These are phyloP conservation scores for Troglohyphantes excavatus DNA, from an alignment of 2,888 invertebrate genomes.

Conservation along the genomic window DNA sequence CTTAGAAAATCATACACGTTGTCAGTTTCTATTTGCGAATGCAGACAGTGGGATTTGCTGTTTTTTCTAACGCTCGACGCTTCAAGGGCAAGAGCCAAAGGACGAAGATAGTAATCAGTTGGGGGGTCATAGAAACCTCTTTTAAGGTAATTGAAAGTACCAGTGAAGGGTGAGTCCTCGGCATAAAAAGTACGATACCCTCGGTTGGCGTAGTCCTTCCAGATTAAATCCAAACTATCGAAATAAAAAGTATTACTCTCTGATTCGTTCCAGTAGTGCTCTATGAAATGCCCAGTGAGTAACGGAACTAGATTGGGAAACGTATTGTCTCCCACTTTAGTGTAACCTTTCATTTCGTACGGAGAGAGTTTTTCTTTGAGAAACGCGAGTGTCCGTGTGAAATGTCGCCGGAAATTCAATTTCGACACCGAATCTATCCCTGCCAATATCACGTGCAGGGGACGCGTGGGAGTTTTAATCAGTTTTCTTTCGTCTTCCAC, in stretches of 20 bases:
- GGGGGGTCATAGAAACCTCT: constrained; percentile 82
- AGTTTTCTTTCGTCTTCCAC: constrained; percentile 37
- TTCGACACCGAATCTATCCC: constrained; percentile 94
- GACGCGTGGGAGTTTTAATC: constrained; percentile 12
- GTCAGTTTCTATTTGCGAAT: constrained; percentile 48
- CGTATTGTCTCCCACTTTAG: constrained; percentile 84
- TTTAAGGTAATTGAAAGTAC: constrained; percentile 82
- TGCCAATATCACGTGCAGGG: constrained; percentile 88
- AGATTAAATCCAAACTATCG: constrained; percentile 81
- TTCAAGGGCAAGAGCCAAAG: constrained; percentile 82
- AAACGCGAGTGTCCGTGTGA: constrained; percentile 88
- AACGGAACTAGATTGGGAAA: constrained; percentile 82
- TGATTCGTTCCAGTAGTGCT: constrained; percentile 78
- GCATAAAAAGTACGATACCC: constrained; percentile 82
- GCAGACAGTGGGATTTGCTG: constrained; percentile 31
- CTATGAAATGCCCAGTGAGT: constrained; percentile 80
- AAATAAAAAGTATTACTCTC: constrained; percentile 77
- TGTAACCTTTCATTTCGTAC: constrained; percentile 89
- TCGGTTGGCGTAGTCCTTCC: constrained; percentile 81
- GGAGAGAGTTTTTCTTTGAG: constrained; percentile 87
- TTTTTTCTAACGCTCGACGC: constrained; percentile 76
- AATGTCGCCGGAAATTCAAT: constrained; percentile 88
- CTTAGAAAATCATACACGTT: constrained; percentile 45
- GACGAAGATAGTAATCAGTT: constrained; percentile 82
- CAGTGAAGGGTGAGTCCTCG: constrained; percentile 81